phyloP scores from a whole-genome alignment of 1,140 invertebrate species.

The Atta texana region DNA sequence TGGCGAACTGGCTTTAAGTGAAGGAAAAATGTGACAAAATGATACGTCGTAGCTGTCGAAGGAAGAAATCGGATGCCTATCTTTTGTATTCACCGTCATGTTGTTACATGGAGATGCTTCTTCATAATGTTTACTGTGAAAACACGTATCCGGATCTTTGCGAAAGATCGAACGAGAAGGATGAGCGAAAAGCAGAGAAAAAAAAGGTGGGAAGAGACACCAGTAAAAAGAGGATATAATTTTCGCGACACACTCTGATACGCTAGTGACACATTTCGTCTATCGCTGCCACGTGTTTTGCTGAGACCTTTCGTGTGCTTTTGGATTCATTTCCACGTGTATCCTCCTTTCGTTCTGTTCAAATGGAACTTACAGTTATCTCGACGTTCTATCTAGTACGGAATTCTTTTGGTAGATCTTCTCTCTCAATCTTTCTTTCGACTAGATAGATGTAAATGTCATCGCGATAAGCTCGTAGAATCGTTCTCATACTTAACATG shows the following conservation, averaged over 20 bases:
- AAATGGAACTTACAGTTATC: constrained; percentile 34
- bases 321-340: constrained; percentile 42
- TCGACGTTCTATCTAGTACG: constrained; percentile 27
- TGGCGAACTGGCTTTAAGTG: constrained; percentile 38
- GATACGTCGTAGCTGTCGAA: constrained; percentile 31
- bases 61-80: constrained; percentile 50
- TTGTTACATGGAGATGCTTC: constrained; percentile 72
- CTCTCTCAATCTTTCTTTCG: constrained; percentile 40
- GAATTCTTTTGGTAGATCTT: constrained; percentile 46
- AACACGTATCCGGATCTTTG: constrained; percentile 63
- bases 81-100: constrained; percentile 53
- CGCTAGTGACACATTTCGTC: constrained; percentile 54
- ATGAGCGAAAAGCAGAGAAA: background rate
- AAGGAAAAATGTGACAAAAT: constrained; percentile 23
- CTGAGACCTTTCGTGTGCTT: constrained; percentile 11
- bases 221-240: constrained; percentile 35
- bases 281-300: constrained; percentile 27
- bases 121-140: constrained; percentile 76
- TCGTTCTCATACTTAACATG: constrained; percentile 34
- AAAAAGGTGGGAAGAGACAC: background rate
- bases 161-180: constrained; percentile 23
- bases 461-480: constrained; percentile 33
- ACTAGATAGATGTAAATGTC: constrained; percentile 51
- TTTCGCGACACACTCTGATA: constrained; percentile 59
- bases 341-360: background rate